A percentile compares a stretch with the other conserved stretches of the same genome.
Evolutionary conservation across 2,113 vertebrate species (phyloP).

Genomic region (Elephantulus edwardii): DNA sequence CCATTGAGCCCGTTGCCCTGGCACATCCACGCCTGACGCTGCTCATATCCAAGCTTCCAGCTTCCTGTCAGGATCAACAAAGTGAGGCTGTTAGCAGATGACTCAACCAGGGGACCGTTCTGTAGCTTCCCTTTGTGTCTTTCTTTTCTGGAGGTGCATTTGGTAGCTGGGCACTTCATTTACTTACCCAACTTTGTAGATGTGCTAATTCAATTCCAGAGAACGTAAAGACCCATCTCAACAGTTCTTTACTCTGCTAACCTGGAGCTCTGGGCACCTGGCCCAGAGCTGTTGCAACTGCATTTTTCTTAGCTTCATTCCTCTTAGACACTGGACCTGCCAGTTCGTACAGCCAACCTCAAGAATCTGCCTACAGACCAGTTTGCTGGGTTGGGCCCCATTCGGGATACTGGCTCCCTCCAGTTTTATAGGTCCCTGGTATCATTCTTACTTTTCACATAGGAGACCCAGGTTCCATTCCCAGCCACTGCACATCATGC

Average conservation of each 20-base stretch:
- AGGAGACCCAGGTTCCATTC: neutral
- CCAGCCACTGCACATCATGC: neutral
- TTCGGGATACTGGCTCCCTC: neutral
- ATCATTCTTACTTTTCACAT: neutral
- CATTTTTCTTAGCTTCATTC: neutral
- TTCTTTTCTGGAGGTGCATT: neutral
- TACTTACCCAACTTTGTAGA: neutral
- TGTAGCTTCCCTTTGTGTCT: neutral
- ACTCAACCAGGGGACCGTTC: neutral
- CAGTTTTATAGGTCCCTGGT: neutral
- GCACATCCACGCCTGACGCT: neutral
- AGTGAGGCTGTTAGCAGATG: neutral
- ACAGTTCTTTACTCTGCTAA: neutral
- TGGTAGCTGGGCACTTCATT: neutral
- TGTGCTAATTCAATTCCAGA: neutral
- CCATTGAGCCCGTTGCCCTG: neutral
- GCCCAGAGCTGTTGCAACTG: too few relatives aligned
- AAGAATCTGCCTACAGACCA: neutral
- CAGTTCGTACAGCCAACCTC: neutral
- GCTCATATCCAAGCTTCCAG: neutral
- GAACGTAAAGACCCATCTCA: neutral
- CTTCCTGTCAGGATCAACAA: neutral
- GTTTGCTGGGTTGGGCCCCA: neutral
- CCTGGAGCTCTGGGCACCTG: neutral
- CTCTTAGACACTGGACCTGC: neutral